Percentiles rank a stretch among this genome's conserved stretches.
Conservation (phyloP, 2,797 vertebrate genomes). For the Urocyon cinereoargenteus region DNA sequence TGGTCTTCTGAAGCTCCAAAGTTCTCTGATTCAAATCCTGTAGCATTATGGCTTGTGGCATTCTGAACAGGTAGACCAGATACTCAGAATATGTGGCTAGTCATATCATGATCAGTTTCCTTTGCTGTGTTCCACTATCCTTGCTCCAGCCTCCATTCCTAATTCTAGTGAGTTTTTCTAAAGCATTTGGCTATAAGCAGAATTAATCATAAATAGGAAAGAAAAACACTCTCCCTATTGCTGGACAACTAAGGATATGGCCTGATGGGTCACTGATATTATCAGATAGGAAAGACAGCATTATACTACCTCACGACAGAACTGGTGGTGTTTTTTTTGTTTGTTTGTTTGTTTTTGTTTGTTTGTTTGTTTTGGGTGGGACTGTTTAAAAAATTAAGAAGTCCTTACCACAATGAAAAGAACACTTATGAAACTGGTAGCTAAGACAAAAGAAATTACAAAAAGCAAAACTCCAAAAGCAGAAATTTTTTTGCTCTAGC, state of each 20-base stretch:
- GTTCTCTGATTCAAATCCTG: background rate
- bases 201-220: slow-evolving; percentile 40
- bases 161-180: slow-evolving; percentile 57
- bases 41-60: background rate
- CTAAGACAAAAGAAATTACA: slow-evolving; percentile 66
- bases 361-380: background rate
- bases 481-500: background rate
- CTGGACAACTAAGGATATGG: background rate
- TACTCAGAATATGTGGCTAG: background rate
- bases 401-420: slow-evolving; percentile 48
- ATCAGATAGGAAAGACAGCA: slow-evolving; percentile 41
- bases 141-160: slow-evolving; percentile 27
- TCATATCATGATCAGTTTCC: background rate
- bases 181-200: slow-evolving; percentile 32
- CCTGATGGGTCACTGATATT: background rate
- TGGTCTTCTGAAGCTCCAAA: slow-evolving; percentile 16
- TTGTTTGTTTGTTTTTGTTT: background rate
- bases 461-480: slow-evolving; percentile 34
- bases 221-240: slow-evolving; percentile 39
- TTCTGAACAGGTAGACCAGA: slow-evolving; percentile 16
- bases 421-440: slow-evolving; percentile 53
- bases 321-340: background rate
- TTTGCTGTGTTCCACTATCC: background rate
- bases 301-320: background rate
- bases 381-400: slow-evolving; percentile 49